Evolutionary conservation across 2,797 vertebrate species (phyloP).

Genomic region (Etheostoma nigrum): DNA sequence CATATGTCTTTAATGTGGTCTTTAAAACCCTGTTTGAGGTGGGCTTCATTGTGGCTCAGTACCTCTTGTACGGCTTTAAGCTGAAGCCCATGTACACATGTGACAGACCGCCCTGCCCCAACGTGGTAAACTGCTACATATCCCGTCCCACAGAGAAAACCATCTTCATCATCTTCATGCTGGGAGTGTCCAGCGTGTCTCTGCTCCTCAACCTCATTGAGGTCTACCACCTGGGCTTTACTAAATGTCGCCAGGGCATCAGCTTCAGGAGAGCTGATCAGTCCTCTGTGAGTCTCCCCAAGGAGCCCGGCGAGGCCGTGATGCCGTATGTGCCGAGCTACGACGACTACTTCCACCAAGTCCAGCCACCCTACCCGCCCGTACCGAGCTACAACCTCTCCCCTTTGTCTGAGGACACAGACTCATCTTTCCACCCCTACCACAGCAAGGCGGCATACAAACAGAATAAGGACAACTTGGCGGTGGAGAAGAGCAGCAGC

Average conservation of each 20-base stretch:
- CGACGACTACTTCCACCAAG: conserved; percentile 77
- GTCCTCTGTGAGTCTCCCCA: conserved; percentile 5
- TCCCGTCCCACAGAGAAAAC: conserved; percentile 92
- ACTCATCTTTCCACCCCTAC: conserved; percentile 78
- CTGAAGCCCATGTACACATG: conserved; percentile 91
- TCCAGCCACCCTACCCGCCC: conserved; percentile 69
- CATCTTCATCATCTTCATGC: conserved; percentile 92
- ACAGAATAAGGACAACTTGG: conserved; percentile 88
- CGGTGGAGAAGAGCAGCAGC: conserved; percentile 83
- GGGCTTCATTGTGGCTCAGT: conserved; percentile 90
- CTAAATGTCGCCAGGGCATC: conserved; percentile 84
- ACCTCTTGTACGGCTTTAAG: conserved; percentile 88
- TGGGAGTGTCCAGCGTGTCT: conserved; percentile 88
- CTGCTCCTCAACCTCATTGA: conserved; percentile 90
- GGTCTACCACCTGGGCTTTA: conserved; percentile 89
- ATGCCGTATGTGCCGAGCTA: conserved; percentile 76
- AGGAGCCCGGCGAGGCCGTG: conserved; percentile 53
- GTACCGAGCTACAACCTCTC: conserved; percentile 78
- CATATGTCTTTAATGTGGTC: conserved; percentile 88
- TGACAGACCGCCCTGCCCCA: conserved; percentile 87
- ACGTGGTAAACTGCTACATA: conserved; percentile 91
- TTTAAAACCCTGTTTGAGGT: conserved; percentile 92
- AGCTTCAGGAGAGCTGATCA: conserved; percentile 47
- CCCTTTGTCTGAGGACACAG: conserved; percentile 69
- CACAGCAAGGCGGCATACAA: conserved; percentile 81